phyloP scores from a whole-genome alignment of 2,797 vertebrate species.

The Leptodactylus fallax region DNA sequence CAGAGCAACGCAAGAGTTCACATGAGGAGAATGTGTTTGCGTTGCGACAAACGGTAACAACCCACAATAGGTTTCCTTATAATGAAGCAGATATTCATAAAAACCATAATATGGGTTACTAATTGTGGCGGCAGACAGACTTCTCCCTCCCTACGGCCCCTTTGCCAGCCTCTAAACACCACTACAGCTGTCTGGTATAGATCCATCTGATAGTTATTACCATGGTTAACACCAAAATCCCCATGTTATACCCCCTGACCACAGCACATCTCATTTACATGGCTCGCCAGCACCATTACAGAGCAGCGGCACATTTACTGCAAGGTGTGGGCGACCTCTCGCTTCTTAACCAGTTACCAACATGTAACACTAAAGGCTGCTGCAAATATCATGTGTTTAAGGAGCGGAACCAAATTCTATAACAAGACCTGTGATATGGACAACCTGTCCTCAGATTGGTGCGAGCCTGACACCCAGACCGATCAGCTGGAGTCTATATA shows the following conservation, averaged over 20 bases:
- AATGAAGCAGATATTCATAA: constrained; percentile 3
- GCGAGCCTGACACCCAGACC: no score
- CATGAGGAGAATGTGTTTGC: constrained; percentile 1
- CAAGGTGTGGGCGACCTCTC: neutral
- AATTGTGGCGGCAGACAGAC: constrained; percentile 22
- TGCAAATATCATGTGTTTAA: neutral
- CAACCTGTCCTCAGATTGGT: no score
- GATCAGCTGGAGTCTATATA: no score
- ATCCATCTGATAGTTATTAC: constrained; percentile 14
- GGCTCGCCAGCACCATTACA: neutral
- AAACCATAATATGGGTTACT: constrained; percentile 21
- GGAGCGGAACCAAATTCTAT: no score
- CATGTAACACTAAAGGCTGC: constrained; percentile 5
- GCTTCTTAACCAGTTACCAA: neutral
- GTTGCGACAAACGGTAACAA: constrained; percentile 1
- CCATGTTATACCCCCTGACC: constrained; percentile 13
- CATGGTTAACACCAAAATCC: constrained; percentile 38
- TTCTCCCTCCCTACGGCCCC: constrained; percentile 1
- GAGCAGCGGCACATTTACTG: neutral
- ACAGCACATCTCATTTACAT: neutral
- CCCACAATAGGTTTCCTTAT: neutral
- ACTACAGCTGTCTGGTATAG: constrained; percentile 5
- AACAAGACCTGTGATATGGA: no score
- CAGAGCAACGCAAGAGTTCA: neutral
- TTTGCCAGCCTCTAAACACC: neutral